Base-by-base conservation (phyloP, 2,113 vertebrate genomes). In the Muscicapa adusta region DNA sequence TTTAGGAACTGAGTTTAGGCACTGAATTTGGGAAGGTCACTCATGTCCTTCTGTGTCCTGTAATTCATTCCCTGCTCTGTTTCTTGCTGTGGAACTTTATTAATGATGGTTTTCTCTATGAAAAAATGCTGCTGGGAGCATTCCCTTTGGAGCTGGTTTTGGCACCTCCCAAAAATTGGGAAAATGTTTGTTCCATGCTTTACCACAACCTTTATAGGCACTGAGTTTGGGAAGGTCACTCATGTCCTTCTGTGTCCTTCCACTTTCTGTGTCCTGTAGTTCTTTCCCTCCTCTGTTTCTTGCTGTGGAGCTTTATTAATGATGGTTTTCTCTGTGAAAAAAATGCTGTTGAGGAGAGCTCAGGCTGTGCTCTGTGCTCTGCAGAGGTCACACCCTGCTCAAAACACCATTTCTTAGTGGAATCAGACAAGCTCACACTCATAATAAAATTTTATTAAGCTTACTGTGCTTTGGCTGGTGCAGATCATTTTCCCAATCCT, bases 141-240 rank as follows among this genome's bases (percentile, higher is more conserved):
- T 25, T 57, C 50, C 43, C 43, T 45, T 8, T 29, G 50, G 50
- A 54, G 53, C 10, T 54, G 51, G 10, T 18, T 54, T 31, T 31
- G 51, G 51, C 51, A 54, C 51, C 10, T 54, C 28, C 51, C 51
- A 54, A 10, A 54, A 54, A 54, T 10, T 12, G 42, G 23, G 67
- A 58, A 2, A 48, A 23, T 12, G 1, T 25, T 65, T 50, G 4
- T 77, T n/a, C 28, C 1, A 5, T 0, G 0, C 8, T 53, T 31
- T 1, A 1, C 16, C 9, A 33, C 53, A 14, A 2, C 31, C 50
- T 77, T 51, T 19, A 17, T 19, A 17, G 43, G 58, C 10, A 1
- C 54, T 9, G 8, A 51, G 25, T 6, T n/a, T 62, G 13, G 34
- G 77, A 25, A 56, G 18, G 42, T 42, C 1, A 1, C 63, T 42